phyloP scores from a whole-genome alignment of 2,797 vertebrate genomes.

The Eospalax fontanierii region DNA sequence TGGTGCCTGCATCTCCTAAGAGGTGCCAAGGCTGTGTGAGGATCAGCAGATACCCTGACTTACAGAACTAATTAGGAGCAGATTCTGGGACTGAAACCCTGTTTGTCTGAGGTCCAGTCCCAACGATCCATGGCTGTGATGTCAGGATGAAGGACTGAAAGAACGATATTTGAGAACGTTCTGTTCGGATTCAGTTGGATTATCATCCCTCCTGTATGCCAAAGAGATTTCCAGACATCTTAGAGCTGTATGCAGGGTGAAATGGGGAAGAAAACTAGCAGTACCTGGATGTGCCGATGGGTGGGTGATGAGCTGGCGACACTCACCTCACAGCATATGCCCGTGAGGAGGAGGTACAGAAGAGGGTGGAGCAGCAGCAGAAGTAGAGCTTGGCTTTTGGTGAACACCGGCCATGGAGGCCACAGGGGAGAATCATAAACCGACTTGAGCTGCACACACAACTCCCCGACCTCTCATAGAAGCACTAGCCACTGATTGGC shows the following conservation, averaged over 20 bases:
- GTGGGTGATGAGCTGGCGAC: accelerated
- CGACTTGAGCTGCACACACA: not conserved
- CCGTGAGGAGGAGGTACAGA: not conserved
- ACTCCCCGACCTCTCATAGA: not conserved
- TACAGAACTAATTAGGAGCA: constrained; percentile 55
- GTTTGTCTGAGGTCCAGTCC: not conserved
- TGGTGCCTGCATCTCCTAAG: not conserved
- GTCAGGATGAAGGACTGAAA: not conserved
- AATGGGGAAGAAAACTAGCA: not conserved
- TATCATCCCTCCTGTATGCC: not conserved
- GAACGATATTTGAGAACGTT: not conserved
- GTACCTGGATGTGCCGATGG: not conserved
- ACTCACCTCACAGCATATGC: not conserved
- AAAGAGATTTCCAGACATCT: not conserved
- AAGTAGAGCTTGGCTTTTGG: not conserved
- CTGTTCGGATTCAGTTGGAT: not conserved
- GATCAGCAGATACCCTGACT: not conserved
- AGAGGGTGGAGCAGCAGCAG: not conserved
- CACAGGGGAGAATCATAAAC: not conserved
- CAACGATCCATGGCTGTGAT: not conserved
- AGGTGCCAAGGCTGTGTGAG: not conserved
- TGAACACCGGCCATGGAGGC: too few species aligned
- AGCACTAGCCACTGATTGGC: not conserved
- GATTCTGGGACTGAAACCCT: constrained; percentile 21
- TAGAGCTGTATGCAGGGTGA: not conserved